Conservation (phyloP, 2,797 vertebrate species). For the Lepilemur septentrionalis region DNA sequence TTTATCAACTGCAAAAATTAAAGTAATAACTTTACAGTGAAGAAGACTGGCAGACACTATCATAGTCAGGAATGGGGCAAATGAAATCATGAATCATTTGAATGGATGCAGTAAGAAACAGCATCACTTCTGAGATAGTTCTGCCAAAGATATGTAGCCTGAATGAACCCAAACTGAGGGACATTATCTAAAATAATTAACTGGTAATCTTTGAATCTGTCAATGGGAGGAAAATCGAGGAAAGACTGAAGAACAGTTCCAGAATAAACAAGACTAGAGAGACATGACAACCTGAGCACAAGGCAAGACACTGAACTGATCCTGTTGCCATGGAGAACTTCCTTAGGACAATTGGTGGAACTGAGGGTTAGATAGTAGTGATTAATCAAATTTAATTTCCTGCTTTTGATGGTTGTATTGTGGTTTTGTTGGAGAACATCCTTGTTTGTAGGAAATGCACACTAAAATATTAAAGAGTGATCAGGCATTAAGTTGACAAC, state of each 20-base stretch:
- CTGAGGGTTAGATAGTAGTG: background rate
- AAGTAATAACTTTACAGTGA: background rate
- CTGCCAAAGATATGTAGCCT: background rate
- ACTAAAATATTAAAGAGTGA: background rate
- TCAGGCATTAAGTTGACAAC: background rate
- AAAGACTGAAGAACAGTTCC: background rate
- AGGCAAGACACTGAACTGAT: background rate
- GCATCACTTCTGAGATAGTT: background rate
- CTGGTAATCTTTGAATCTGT: constrained; percentile 10
- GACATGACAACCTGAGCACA: background rate
- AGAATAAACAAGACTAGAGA: background rate
- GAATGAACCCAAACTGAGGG: background rate
- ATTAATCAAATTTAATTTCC: constrained; percentile 34
- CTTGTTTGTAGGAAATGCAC: background rate
- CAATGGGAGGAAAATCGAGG: background rate
- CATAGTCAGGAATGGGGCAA: background rate
- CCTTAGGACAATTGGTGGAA: background rate
- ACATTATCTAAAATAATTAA: constrained; percentile 3
- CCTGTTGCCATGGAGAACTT: background rate
- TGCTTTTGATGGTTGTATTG: background rate
- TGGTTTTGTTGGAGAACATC: background rate
- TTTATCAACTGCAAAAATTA: background rate
- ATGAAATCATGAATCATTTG: background rate
- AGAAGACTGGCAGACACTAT: background rate
- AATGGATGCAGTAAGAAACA: background rate